Base-by-base conservation (phyloP, 2,113 vertebrate species). In the Lepus timidus region DNA sequence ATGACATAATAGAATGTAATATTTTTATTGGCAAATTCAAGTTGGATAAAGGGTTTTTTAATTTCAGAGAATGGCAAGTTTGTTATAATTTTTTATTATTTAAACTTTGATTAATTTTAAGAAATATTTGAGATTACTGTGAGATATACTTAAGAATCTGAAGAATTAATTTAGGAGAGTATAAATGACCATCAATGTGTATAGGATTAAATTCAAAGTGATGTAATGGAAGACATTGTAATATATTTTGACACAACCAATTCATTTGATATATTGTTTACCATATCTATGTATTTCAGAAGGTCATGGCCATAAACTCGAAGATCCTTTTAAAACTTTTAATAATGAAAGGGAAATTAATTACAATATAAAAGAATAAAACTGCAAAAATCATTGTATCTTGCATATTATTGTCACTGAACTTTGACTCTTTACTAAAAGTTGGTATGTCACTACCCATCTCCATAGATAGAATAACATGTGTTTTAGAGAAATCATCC, bases 221-320 rank as follows among this genome's bases (percentile, higher is more conserved):
- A 82, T 39, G 3, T 91, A 78, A 78, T 93, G 76, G 89, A 96
- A 96, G 94, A 58, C 8, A 51, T 25, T 91, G 39, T 84, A 90
- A 93, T 85, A 81, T 91, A 95, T 92, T 95, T 95, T 92, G 78
- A 94, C 73, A 95, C 31, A 85, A 51, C 62, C 27, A 78, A 95
- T 96, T 97, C 58, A 62, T 92, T 94, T 96, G 95, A 96, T 95
- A 94, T 93, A 96, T 92, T 93, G 52, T 92, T 97, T 95, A 95
- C 90, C 36, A 39, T 82, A 85, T 88, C 92, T 93, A 62, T 85
- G 49, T 83, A 94, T 95, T 94, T 94, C 85, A 96, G 44, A 49
- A 94, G 64, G 16, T 87, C 86, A 82, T 52, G 70, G 58, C 85
- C 92, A 95, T 96, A 96, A 96, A 93, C 62, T 94, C 70, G 68